Conservation (phyloP, 1,140 invertebrate genomes). For the Pectinophora gossypiella region DNA sequence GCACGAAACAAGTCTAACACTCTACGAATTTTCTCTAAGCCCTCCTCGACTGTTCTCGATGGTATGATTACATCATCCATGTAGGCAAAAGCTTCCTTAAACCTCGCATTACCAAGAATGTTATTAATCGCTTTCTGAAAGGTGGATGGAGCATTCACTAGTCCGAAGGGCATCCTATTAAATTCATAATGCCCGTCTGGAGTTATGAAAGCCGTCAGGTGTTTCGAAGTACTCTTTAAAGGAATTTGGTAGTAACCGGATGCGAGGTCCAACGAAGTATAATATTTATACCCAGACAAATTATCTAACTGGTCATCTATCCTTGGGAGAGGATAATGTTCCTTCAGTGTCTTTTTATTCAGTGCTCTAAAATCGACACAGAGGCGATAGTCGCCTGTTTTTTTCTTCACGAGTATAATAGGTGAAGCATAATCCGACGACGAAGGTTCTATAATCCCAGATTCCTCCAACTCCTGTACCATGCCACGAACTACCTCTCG, state of each 20-base stretch:
- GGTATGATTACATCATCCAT: conserved; percentile 3
- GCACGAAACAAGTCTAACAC: neutral
- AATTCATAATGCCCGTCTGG: neutral
- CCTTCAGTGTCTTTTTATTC: conserved; percentile 7
- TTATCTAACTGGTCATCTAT: conserved; percentile 6
- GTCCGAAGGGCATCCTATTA: neutral
- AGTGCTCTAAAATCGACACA: conserved; percentile 25
- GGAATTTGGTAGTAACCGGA: conserved; percentile 6
- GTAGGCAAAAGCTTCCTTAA: neutral
- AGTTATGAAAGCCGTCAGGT: conserved; percentile 2
- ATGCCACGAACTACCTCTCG: conserved; percentile 3
- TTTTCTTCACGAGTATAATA: conserved; percentile 23
- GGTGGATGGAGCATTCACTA: neutral
- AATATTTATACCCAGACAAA: conserved; percentile 3
- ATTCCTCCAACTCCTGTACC: neutral
- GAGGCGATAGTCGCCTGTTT: conserved; percentile 19
- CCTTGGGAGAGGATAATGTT: conserved; percentile 2
- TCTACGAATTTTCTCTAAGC: neutral
- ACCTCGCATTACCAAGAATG: neutral
- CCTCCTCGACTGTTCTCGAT: neutral
- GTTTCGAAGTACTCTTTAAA: neutral
- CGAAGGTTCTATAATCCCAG: neutral
- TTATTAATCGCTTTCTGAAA: neutral
- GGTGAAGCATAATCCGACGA: neutral
- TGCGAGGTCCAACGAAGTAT: neutral